Conservation (phyloP, 2,888 invertebrate genomes). For the Netelia melanura region DNA sequence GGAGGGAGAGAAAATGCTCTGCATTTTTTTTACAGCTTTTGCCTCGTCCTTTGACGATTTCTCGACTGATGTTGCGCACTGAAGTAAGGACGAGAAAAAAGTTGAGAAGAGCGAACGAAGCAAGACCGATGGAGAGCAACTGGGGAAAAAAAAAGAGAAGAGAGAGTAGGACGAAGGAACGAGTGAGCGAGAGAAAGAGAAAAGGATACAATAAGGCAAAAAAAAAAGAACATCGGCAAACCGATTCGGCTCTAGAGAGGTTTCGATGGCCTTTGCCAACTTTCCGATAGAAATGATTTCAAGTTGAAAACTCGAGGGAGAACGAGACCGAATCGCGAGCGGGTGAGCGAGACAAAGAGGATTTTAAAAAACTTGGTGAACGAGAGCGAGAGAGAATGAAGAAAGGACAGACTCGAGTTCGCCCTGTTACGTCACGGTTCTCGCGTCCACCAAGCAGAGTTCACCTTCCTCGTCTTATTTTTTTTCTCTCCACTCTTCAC, state of each 20-base stretch:
- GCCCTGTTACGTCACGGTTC: slow-evolving; percentile 55
- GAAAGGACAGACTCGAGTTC: slow-evolving; percentile 60
- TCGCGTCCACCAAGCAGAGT: slow-evolving; percentile 37
- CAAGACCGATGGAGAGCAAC: no score
- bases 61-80: no score
- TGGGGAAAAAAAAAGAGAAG: slow-evolving; percentile 27
- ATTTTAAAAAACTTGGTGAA: slow-evolving; percentile 27
- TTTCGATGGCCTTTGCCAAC: slow-evolving; percentile 54
- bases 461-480: slow-evolving; percentile 30
- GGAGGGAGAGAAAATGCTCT: no score
- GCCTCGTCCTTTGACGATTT: no score
- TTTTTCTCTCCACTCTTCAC: no score
- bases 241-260: slow-evolving; percentile 46
- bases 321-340: slow-evolving; percentile 58
- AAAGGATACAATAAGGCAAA: slow-evolving; percentile 36
- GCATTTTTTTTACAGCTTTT: no score
- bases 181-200: slow-evolving; percentile 70
- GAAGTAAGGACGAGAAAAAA: slow-evolving; percentile 1
- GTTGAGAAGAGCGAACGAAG: neutral
- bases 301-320: slow-evolving; percentile 53
- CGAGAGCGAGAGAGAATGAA: slow-evolving; percentile 18
- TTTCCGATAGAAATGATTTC: slow-evolving; percentile 56
- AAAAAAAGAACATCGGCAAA: slow-evolving; percentile 66
- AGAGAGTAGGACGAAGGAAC: no score
- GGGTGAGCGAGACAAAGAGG: slow-evolving; percentile 27